A percentile compares a stretch with the other conserved stretches of the same genome.
Conservation (phyloP, 2,113 vertebrate genomes). For the Poicephalus gulielmi region DNA sequence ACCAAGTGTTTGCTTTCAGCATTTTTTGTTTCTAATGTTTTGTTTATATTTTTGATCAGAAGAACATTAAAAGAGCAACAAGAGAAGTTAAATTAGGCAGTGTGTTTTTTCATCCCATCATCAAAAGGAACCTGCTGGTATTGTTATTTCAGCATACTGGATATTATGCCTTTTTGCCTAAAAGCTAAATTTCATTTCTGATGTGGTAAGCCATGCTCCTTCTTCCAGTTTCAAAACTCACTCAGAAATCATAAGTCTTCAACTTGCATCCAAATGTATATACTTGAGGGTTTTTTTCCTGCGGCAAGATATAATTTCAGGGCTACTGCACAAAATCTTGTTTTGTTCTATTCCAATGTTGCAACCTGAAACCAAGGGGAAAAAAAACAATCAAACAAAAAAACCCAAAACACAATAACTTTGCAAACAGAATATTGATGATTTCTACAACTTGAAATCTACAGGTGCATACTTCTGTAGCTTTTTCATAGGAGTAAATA, state of each 20-base stretch:
- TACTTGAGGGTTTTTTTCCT: background rate
- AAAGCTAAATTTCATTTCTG: background rate
- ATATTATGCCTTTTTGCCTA: background rate
- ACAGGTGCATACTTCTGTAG: background rate
- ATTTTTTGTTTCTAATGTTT: background rate
- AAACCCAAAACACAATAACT: background rate
- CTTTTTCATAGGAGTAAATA: background rate
- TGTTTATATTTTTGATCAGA: background rate
- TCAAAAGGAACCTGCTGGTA: background rate
- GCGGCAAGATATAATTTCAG: background rate
- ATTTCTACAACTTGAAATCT: background rate
- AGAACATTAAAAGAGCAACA: background rate
- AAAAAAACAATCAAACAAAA: background rate
- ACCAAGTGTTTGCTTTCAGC: background rate
- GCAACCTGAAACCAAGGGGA: background rate
- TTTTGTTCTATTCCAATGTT: background rate
- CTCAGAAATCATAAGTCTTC: background rate
- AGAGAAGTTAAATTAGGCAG: background rate
- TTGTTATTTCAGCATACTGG: background rate
- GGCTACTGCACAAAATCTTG: background rate
- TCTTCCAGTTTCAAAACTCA: background rate
- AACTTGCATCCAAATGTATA: background rate
- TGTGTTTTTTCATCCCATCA: background rate
- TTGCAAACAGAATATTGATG: background rate
- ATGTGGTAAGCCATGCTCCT: background rate